These are phyloP conservation scores for Entomyzon cyanotis DNA, from an alignment of 2,113 vertebrate species.

Conservation along the genomic window DNA sequence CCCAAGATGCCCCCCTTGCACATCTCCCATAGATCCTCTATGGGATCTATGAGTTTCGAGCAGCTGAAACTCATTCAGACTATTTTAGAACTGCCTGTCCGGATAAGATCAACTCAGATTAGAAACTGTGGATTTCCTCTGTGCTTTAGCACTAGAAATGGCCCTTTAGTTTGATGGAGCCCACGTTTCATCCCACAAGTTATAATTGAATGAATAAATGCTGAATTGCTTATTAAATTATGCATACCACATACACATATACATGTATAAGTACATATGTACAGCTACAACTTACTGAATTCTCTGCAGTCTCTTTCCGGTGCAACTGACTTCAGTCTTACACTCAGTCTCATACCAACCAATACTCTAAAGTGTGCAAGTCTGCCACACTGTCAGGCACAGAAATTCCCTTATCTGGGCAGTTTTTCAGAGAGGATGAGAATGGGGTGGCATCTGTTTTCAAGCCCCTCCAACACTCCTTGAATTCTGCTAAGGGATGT, in stretches of 20 bases:
- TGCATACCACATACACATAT: not conserved
- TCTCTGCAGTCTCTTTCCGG: not conserved
- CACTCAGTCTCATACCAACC: not conserved
- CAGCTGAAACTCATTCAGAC: not conserved
- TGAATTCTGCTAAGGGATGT: not conserved
- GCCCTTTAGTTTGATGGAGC: not conserved
- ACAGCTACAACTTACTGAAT: not conserved
- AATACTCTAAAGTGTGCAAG: rapidly evolving
- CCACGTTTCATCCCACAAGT: not conserved
- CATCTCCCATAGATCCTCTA: not conserved
- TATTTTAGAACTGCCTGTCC: not conserved
- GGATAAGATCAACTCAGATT: not conserved
- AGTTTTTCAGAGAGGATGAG: not conserved
- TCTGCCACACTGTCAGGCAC: not conserved
- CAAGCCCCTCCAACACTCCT: not conserved
- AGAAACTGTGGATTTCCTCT: not conserved
- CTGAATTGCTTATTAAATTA: not conserved
- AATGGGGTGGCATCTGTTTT: not conserved
- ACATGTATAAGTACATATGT: too few species aligned
- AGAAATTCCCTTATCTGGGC: not conserved
- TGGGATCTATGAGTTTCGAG: too few species aligned
- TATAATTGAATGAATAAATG: not conserved
- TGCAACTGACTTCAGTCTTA: not conserved
- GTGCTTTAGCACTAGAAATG: not conserved
- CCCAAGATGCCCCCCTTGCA: not conserved